Evolutionary conservation across 1,140 invertebrate species (phyloP), one percentile per base, ranked within the genome.

Genomic region (Camponotus floridanus): DNA sequence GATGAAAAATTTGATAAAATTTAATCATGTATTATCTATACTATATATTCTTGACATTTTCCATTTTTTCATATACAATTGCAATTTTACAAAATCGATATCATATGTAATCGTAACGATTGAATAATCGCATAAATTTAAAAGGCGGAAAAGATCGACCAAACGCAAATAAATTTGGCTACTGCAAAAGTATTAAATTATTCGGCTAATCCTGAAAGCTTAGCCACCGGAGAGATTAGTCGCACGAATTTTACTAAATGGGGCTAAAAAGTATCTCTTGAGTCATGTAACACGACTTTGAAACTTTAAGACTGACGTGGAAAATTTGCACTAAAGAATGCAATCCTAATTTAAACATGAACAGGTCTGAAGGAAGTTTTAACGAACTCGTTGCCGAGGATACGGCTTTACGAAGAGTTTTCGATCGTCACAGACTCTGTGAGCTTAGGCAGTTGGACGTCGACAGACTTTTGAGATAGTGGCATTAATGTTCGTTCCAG

Each of bases 311-410:
- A 62, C 64, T 61, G 67, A 48, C 78, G 76, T 76, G 45, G 73
- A 81, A 88, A 88, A 88, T 88, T 88, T 84, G 76, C 70, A 81
- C 80, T 74, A 76, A 88, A 88, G 87, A 88, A 88, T 88, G 87
- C 87, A 87, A 87, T 88, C 86, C 87, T 88, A 88, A 88, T 88
- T 88, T 88, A 83, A 88, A 86, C 85, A 83, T 83, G 85, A 84
- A 87, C 87, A 86, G 71, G 78, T 86, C 67, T 76, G 85, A 74
- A 61, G 86, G 86, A 87, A 89, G 80, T 87, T 87, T 87, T 87
- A 87, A 89, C 86, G 86, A 87, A 87, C 86, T 78, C 73, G 86
- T 79, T 86, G 87, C 57, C 71, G 67, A 62, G 62, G 73, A 73
- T 73, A 51, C 64, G 51, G 85, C 76, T 76, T 70, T 76, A 31